Evolutionary conservation across 2,888 invertebrate genomes (phyloP), one percentile per base, ranked within the genome.

Genomic region (Drosophila dives): DNA sequence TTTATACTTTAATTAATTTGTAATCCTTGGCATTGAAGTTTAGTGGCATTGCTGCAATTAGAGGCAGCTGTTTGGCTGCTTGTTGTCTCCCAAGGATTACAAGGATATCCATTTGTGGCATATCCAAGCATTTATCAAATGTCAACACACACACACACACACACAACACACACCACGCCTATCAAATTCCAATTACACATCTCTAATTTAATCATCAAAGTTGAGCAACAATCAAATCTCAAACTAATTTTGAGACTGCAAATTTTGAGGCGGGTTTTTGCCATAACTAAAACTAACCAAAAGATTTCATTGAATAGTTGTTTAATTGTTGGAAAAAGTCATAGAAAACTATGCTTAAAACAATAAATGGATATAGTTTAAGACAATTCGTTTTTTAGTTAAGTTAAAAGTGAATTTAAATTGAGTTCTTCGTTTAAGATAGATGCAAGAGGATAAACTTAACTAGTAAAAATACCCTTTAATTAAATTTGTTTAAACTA

Each of bases 1-100:
- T 67, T 72, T 69, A 87, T 83, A 86, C 67, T 82, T 84, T 77
- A 87, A 86, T 86, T 86, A 86, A 84, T 86, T 84, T 86, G 80
- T 80, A 87, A 87, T 86, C 85, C 86, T 61, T 70, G 58, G 67
- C 73, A 83, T 74, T 84, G 85, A 70, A 67, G 76, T 55, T 49
- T 40, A 8, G 26, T 34, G 53, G 40, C 60, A 60, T 62, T 33
- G 65, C 58, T 72, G 82, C 79, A 86, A 86, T 86, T 86, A 86
- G 86, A 55, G 65, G 74, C 71, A 64, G 63, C 64, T 80, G 80
- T 62, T 49, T 40, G 36, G 29, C 23, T 66, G 76, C 54, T 66
- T 75, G 70, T 53, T 64, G 76, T 38, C 61, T 62, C 50, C 29
- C 68, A 50, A 38, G 82, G 86, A 83, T 86, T 86, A 83, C 83